These are phyloP conservation scores for Tetragnatha versicolor DNA, from an alignment of 1,140 invertebrate genomes.

Conservation along the genomic window DNA sequence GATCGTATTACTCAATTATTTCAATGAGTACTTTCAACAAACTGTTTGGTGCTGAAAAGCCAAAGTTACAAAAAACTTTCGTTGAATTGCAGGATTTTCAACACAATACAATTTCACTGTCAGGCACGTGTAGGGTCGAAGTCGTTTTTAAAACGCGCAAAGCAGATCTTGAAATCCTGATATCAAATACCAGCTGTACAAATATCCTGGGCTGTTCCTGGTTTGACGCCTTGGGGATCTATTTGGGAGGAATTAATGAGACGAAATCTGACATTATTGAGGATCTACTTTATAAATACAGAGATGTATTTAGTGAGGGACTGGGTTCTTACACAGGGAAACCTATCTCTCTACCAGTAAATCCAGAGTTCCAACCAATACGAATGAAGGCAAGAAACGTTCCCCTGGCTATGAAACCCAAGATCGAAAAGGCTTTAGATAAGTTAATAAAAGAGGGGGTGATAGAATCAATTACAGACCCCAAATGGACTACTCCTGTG, in stretches of 20 bases:
- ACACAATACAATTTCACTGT: neutral
- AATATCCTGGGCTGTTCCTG: neutral
- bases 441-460: slow-evolving; percentile 42
- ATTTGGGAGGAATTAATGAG: too few species aligned
- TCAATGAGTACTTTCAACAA: neutral
- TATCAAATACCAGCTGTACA: too few species aligned
- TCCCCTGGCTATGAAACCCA: too few species aligned
- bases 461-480: slow-evolving; percentile 56
- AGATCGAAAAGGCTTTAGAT: neutral
- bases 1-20: neutral
- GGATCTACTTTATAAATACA: too few species aligned
- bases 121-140: neutral
- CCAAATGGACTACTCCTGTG: slow-evolving; percentile 63
- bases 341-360: neutral
- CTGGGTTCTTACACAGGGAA: neutral
- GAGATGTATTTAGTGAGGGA: neutral
- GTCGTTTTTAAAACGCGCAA: too few species aligned
- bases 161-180: too few species aligned
- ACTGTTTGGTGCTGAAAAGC: too few species aligned
- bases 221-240: too few species aligned
- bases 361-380: neutral
- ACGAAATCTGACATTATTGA: too few species aligned
- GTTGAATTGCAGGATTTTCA: neutral
- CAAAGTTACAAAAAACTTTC: neutral
- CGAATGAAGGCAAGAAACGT: too few species aligned